Conservation (phyloP, 2,797 vertebrate species). For the Oreochromis mossambicus region DNA sequence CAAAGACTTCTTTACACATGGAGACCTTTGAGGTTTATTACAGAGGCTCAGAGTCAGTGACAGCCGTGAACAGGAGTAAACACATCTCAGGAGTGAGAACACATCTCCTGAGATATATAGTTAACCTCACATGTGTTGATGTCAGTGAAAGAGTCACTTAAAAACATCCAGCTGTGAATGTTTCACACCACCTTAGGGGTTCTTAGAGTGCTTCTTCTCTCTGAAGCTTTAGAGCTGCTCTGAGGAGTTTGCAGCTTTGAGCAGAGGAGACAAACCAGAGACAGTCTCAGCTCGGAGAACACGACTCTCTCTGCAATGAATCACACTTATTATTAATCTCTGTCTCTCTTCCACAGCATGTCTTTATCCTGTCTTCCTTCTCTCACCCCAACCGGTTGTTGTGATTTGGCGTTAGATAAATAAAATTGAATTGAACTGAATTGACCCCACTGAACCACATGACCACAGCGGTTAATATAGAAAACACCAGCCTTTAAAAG, state of each 20-base stretch:
- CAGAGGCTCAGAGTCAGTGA: not conserved
- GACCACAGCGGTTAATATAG: not conserved
- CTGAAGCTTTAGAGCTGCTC: not conserved
- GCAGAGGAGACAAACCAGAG: not conserved
- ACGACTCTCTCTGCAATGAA: not conserved
- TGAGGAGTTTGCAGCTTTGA: not conserved
- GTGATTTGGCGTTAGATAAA: fast-evolving
- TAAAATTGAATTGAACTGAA: not conserved
- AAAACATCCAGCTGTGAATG: not conserved
- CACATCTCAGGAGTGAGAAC: not conserved
- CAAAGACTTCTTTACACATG: not conserved
- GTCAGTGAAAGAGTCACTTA: not conserved
- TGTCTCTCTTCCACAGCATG: not conserved
- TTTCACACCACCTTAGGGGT: not conserved
- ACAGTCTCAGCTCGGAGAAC: fast-evolving
- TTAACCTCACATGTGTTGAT: not conserved
- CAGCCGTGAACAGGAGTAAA: not conserved
- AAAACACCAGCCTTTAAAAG: not conserved
- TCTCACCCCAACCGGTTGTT: fast-evolving
- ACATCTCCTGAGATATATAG: not conserved
- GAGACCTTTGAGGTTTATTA: not conserved
- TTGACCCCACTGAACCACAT: not conserved
- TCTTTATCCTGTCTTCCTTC: not conserved
- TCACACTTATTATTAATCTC: not conserved
- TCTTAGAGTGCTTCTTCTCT: fast-evolving